Evolutionary conservation across 2,113 vertebrate species (phyloP).

Genomic region (Apeltes quadracus): DNA sequence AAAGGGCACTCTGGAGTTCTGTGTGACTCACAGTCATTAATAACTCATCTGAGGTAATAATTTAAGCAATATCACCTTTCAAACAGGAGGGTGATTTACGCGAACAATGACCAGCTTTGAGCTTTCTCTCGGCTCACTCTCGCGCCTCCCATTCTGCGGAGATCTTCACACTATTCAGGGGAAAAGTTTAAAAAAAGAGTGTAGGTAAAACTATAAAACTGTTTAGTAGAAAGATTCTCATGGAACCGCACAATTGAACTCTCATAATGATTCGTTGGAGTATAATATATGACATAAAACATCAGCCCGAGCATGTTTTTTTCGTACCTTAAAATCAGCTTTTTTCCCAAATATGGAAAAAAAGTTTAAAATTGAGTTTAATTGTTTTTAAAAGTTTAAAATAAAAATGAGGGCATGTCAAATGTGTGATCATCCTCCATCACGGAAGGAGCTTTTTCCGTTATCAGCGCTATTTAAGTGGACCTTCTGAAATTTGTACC

Average conservation of each 20-base stretch:
- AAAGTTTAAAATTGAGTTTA: no score
- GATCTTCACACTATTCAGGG: conserved; percentile 37
- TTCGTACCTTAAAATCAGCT: neutral
- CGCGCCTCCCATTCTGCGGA: conserved; percentile 20
- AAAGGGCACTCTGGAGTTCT: neutral
- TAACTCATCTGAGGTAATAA: conserved; percentile 20
- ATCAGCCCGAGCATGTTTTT: conserved; percentile 7
- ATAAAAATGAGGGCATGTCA: conserved; percentile 47
- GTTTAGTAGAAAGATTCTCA: conserved; percentile 44
- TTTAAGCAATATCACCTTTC: conserved; percentile 11
- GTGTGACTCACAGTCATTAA: neutral
- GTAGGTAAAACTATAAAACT: conserved; percentile 45
- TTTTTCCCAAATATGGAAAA: neutral
- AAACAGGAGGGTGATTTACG: conserved; percentile 13
- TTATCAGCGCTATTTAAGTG: neutral
- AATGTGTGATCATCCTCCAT: conserved; percentile 8
- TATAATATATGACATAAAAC: conserved; percentile 33
- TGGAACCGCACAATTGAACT: conserved; percentile 28
- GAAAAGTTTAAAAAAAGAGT: conserved; percentile 29
- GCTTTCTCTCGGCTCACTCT: conserved; percentile 27
- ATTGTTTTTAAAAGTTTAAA: no score
- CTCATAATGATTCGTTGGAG: conserved; percentile 40
- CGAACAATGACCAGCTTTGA: conserved; percentile 17
- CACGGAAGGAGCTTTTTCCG: neutral
- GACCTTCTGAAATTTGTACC: conserved; percentile 1